A percentile compares a stretch with the other conserved stretches of the same genome.
Evolutionary conservation across 2,888 invertebrate genomes (phyloP).

Genomic region (Drosophila phalerata): DNA sequence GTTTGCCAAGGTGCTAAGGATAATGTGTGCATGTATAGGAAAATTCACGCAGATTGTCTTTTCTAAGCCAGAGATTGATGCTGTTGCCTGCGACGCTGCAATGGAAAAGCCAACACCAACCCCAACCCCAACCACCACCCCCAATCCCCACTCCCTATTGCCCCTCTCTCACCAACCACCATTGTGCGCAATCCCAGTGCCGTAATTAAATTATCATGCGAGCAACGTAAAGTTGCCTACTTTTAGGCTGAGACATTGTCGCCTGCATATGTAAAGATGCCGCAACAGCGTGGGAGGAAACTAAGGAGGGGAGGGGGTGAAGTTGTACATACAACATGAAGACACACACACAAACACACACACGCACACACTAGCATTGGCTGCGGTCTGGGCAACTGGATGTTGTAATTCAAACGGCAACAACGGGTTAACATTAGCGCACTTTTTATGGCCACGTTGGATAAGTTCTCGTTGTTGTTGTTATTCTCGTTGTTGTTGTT

Average conservation of each 20-base stretch:
- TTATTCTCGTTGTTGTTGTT: constrained; percentile 19
- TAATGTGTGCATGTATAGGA: constrained; percentile 40
- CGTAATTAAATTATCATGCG: constrained; percentile 78
- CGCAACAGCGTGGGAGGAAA: neutral
- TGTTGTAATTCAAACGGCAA: constrained; percentile 72
- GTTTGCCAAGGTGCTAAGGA: constrained; percentile 47
- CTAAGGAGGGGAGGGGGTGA: neutral
- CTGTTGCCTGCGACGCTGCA: constrained; percentile 43
- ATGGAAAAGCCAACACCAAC: neutral
- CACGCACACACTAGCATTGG: constrained; percentile 14
- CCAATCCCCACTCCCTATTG: neutral
- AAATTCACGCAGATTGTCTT: constrained; percentile 58
- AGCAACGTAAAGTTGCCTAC: constrained; percentile 64
- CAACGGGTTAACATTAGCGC: constrained; percentile 78
- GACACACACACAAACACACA: constrained; percentile 16
- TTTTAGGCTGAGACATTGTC: constrained; percentile 61
- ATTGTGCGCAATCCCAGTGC: constrained; percentile 41
- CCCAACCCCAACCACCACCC: constrained; percentile 1
- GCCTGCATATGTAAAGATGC: constrained; percentile 52
- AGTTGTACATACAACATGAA: neutral
- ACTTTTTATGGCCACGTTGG: constrained; percentile 72
- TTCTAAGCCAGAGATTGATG: constrained; percentile 76
- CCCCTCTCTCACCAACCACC: neutral
- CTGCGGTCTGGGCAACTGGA: constrained; percentile 46
- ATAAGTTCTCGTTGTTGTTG: constrained; percentile 57